These are phyloP conservation scores for Gymnoscopelus braueri DNA, from an alignment of 2,797 vertebrate genomes.

Conservation along the genomic window DNA sequence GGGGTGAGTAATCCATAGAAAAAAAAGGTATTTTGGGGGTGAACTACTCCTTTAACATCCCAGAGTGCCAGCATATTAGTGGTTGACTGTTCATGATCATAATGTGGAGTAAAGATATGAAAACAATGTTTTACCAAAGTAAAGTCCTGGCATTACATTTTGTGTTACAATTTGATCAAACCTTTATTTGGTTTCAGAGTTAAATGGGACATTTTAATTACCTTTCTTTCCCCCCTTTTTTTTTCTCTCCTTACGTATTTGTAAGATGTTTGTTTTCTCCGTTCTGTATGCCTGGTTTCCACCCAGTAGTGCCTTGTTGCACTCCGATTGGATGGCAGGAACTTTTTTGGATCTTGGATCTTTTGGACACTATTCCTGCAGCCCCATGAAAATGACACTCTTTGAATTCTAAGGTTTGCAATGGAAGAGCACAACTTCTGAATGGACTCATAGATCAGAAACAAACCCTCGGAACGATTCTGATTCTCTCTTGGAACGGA, in stretches of 20 bases:
- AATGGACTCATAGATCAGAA: slow-evolving; percentile 38
- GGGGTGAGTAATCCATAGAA: no score
- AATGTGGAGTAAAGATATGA: slow-evolving; percentile 26
- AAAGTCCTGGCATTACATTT: slow-evolving; percentile 40
- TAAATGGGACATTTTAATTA: slow-evolving; percentile 39
- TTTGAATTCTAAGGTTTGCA: slow-evolving; percentile 38
- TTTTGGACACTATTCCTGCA: slow-evolving; percentile 42
- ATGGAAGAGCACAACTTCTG: slow-evolving; percentile 29
- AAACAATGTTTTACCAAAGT: slow-evolving; percentile 46
- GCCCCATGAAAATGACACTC: slow-evolving; percentile 32
- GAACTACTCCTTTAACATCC: no score
- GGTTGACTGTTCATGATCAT: slow-evolving; percentile 16
- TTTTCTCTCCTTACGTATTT: slow-evolving; percentile 50
- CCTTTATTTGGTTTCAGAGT: slow-evolving; percentile 35
- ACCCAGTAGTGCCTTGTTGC: slow-evolving; percentile 81
- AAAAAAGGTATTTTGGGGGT: no score
- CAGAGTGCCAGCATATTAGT: background rate
- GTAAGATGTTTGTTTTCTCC: slow-evolving; percentile 58
- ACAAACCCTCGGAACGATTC: slow-evolving; percentile 10
- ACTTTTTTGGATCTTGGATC: slow-evolving; percentile 50
- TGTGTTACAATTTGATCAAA: slow-evolving; percentile 20
- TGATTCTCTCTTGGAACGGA: slow-evolving; percentile 36
- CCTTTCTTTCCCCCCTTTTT: background rate
- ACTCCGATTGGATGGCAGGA: slow-evolving; percentile 71
- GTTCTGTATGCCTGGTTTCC: slow-evolving; percentile 71